Conservation (phyloP, 2,888 invertebrate species). For the Thymelicus lineola region DNA sequence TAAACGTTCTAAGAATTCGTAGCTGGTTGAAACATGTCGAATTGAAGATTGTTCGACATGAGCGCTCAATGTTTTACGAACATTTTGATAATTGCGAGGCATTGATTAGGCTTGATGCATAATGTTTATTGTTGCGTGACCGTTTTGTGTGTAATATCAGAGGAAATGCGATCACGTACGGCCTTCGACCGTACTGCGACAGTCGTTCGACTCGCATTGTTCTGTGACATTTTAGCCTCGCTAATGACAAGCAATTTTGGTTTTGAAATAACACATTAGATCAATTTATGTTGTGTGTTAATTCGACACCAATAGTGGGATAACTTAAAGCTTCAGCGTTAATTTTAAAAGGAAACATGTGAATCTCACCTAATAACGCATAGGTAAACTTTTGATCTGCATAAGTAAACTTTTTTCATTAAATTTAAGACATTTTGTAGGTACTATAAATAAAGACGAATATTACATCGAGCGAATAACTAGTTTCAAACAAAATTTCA, state of each 20-base stretch:
- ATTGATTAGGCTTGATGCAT: slow-evolving; percentile 61
- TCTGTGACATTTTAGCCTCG: slow-evolving; percentile 83
- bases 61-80: slow-evolving; percentile 51
- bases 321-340: slow-evolving; percentile 13
- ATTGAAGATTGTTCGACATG: slow-evolving; percentile 35
- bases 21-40: slow-evolving; percentile 16
- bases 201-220: slow-evolving; percentile 72
- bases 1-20: slow-evolving; percentile 12
- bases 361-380: neutral
- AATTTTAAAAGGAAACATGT: neutral
- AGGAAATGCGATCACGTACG: slow-evolving; percentile 81
- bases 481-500: too few relatives aligned
- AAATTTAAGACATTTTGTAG: too few relatives aligned
- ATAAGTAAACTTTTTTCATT: too few relatives aligned
- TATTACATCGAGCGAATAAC: too few relatives aligned
- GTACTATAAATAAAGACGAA: too few relatives aligned
- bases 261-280: slow-evolving; percentile 78
- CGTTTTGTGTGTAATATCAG: slow-evolving; percentile 65
- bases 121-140: slow-evolving; percentile 70
- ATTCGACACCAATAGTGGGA: slow-evolving; percentile 62
- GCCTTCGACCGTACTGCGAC: slow-evolving; percentile 72
- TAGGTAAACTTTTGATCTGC: too few relatives aligned
- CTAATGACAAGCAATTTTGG: slow-evolving; percentile 83
- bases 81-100: slow-evolving; percentile 61
- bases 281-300: slow-evolving; percentile 72